Evolutionary conservation across 1,140 invertebrate genomes (phyloP).

Genomic region (Phortica variegata): DNA sequence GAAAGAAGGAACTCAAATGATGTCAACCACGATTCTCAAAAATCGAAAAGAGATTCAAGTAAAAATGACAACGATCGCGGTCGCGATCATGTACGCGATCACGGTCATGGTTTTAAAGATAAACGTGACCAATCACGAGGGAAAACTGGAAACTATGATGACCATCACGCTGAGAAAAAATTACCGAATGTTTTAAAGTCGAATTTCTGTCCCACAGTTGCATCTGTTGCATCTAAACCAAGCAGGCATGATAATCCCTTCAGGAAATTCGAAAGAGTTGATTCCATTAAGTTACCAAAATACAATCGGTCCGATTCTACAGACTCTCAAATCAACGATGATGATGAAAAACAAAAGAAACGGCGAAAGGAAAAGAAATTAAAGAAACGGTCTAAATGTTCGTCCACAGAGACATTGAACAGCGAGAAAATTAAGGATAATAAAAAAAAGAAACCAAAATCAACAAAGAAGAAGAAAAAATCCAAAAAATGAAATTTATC

Average conservation of each 20-base stretch:
- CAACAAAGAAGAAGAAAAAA: conserved; percentile 42
- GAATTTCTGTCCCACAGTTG: conserved; percentile 17
- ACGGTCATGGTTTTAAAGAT: too few species aligned
- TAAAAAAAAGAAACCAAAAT: conserved; percentile 41
- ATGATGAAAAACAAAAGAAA: conserved; percentile 29
- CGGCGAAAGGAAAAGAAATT: conserved; percentile 37
- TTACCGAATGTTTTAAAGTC: conserved; percentile 24
- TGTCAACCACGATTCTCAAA: too few species aligned
- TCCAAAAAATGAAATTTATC: conserved; percentile 33
- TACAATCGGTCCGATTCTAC: conserved; percentile 12
- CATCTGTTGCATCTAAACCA: conserved; percentile 25
- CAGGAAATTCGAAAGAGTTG: conserved; percentile 33
- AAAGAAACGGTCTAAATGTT: conserved; percentile 32
- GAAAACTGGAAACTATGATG: too few species aligned
- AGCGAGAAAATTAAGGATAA: conserved; percentile 36
- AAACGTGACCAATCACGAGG: too few species aligned
- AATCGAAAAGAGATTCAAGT: conserved; percentile 16
- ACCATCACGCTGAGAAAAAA: conserved; percentile 11
- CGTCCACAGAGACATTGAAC: conserved; percentile 34
- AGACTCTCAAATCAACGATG: conserved; percentile 11
- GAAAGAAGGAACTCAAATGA: too few species aligned
- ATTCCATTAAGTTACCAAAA: conserved; percentile 22
- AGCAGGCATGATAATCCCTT: conserved; percentile 36
- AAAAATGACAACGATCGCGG: conserved; percentile 29
- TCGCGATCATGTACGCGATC: too few species aligned